phyloP scores from a whole-genome alignment of 2,797 vertebrate species.

The Gadopsis bispinosus region DNA sequence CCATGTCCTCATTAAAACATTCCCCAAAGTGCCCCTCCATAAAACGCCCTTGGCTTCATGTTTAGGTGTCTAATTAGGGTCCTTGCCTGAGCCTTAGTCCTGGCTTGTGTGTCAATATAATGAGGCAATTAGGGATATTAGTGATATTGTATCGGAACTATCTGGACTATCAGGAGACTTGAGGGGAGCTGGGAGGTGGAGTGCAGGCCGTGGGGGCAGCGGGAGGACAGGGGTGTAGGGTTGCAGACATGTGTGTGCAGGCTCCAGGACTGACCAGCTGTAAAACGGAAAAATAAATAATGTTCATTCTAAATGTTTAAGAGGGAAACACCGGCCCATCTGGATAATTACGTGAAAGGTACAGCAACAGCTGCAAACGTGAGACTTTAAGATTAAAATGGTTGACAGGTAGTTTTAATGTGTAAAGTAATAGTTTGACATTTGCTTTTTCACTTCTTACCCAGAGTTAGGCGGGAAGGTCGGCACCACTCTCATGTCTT shows the following conservation, averaged over 20 bases:
- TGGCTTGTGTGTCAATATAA: conserved; percentile 81
- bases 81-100: conserved; percentile 66
- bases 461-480: too few relatives aligned
- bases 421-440: background rate
- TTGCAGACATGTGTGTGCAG: conserved; percentile 47
- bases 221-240: conserved; percentile 57
- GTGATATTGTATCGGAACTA: conserved; percentile 78
- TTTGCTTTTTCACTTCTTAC: background rate
- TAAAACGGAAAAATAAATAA: conserved; percentile 16
- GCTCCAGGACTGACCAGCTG: conserved; percentile 35
- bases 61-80: conserved; percentile 83
- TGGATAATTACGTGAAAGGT: background rate
- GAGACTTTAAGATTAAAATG: background rate
- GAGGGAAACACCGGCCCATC: conserved; percentile 11
- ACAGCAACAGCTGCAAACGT: background rate
- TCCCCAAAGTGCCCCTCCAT: conserved; percentile 79
- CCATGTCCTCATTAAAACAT: conserved; percentile 84
- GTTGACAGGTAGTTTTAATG: background rate
- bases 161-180: conserved; percentile 61
- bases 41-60: conserved; percentile 79
- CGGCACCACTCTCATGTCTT: too few relatives aligned
- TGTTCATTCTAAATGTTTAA: background rate
- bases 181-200: conserved; percentile 43
- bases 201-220: conserved; percentile 47
- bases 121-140: conserved; percentile 79